Evolutionary conservation across 2,113 vertebrate species (phyloP).

Genomic region (Saimiri boliviensis): DNA sequence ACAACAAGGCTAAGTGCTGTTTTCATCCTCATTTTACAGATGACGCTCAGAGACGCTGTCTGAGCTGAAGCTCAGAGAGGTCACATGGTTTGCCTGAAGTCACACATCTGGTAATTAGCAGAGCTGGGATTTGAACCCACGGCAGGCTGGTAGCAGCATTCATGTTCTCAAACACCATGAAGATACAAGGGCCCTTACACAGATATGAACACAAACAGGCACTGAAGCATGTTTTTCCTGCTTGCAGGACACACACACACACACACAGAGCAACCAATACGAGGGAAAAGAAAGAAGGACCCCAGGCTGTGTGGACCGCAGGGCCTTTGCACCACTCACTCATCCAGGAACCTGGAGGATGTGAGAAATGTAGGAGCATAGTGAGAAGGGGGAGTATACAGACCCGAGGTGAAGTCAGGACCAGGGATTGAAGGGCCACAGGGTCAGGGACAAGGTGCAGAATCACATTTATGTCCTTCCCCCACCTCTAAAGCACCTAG

Average conservation of each 20-base stretch:
- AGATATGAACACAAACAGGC: background rate
- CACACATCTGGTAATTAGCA: background rate
- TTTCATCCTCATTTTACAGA: background rate
- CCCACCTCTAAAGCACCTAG: background rate
- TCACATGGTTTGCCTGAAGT: background rate
- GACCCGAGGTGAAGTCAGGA: background rate
- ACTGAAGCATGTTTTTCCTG: background rate
- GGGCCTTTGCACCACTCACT: background rate
- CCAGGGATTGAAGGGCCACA: background rate
- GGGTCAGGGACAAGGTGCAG: background rate
- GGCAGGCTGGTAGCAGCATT: background rate
- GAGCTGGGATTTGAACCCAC: background rate
- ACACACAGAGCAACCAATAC: no score
- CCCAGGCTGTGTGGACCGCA: background rate
- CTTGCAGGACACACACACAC: no score
- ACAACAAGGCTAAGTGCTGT: background rate
- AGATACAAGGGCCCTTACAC: background rate
- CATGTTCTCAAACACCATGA: background rate
- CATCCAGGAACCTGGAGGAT: background rate
- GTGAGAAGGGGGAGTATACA: background rate
- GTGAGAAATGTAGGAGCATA: background rate
- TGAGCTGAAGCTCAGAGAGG: background rate
- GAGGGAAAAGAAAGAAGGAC: background rate
- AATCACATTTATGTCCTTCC: background rate
- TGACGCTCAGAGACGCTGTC: no score